Evolutionary conservation across 2,888 invertebrate species (phyloP).

Genomic region (Opisthograptis luteolata): DNA sequence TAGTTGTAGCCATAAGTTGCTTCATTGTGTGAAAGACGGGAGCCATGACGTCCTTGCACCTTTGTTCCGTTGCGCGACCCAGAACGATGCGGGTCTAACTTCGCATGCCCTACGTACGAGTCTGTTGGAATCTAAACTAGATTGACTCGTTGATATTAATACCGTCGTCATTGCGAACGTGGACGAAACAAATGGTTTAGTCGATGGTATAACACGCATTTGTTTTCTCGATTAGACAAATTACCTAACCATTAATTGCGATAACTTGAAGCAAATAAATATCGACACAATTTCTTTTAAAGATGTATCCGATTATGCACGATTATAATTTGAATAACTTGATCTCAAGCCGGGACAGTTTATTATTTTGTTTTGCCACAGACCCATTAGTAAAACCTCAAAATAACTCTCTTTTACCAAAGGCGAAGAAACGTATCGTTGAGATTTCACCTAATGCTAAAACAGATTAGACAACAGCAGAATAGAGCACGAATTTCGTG

Average conservation of each 20-base stretch:
- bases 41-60: constrained; percentile 67
- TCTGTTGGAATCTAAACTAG: neutral
- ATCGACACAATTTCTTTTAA: too few species aligned
- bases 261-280: too few species aligned
- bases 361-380: neutral
- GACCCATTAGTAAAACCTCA: neutral
- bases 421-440: neutral
- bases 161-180: too few species aligned
- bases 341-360: neutral
- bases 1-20: neutral
- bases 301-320: too few species aligned
- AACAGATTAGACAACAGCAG: neutral
- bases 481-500: neutral
- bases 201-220: too few species aligned
- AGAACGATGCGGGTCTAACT: constrained; percentile 26
- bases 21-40: constrained; percentile 49
- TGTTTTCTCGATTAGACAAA: too few species aligned
- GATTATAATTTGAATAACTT: too few species aligned
- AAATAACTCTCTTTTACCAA: neutral
- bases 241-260: too few species aligned
- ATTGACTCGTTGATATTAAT: neutral
- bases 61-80: constrained; percentile 49
- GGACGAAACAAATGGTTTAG: too few species aligned
- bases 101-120: constrained; percentile 3
- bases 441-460: too few species aligned